Base-by-base conservation (phyloP, 2,888 invertebrate species). In the Papilio protenor region DNA sequence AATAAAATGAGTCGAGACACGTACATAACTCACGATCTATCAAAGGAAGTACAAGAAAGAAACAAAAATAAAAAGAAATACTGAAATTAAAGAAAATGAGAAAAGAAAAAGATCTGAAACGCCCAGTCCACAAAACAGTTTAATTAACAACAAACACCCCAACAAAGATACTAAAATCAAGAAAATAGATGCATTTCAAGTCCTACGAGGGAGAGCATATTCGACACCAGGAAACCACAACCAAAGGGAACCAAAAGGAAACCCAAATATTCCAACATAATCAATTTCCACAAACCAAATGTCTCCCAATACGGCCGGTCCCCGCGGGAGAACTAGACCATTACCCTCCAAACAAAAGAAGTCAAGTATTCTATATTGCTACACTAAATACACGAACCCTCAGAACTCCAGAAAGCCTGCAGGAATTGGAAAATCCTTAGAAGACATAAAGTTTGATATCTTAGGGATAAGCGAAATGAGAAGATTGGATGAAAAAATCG, bases 161-260 rank as follows among this genome's bases (percentile, higher is more conserved):
- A 59, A 23, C 12, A 59, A 59, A 59, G 59, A 59, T 4, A 21
- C 21, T 12, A 59, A 59, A 59, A 59, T 59, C 11, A 59, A 59
- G 59, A 59, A 59, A 59, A 0, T 59, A 23, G 59, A 23, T 59
- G 59, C 23, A 11, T 59, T 59, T 59, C 59, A 57, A 57, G 57
- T 57, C 21, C 57, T 57, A 10, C 57, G 57, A 57, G 57, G 57
- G 11, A 57, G 57, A 57, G 0, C 57, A 11, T 57, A 57, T 11
- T 57, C 57, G 57, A 57, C n/a, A 75, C 75, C 70, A 33, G 5
- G 5, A 77, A 79, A n/a, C 5, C 12, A 18, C 16, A 18, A 5
- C 14, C 52, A 55, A 55, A 55, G 57, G n/a, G 57, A 57, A n/a
- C 12, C 33, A 33, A 64, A 64, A 16, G n/a, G n/a, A 57, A 57